Evolutionary conservation across 2,113 vertebrate species (phyloP), one percentile per base, ranked within the genome.

Genomic region (Salvelinus fontinalis): DNA sequence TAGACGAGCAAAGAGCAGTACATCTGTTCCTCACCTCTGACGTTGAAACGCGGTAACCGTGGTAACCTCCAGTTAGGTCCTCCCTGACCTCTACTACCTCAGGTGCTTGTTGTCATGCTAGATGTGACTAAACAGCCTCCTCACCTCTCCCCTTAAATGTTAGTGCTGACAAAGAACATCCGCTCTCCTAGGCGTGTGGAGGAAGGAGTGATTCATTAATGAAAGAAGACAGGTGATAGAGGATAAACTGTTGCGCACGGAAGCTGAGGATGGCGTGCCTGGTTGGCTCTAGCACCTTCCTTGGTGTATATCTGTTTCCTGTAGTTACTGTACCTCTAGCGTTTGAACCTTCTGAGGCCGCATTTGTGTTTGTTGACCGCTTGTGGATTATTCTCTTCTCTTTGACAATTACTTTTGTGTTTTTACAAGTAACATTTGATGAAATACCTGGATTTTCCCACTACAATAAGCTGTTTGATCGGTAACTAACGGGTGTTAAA

Each of bases 161-260:
- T 78, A 75, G 62, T 79, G 70, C 65, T 29, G 76, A 80, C 85
- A 82, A 22, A 67, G 54, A 71, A 57, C 64, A 73, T 75, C 73
- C 69, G 20, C 62, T 71, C 68, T 65, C 5, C 51, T 16, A 13
- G 49, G 49, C 12, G 49, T 16, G 14, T 65, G 29, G 9, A 62
- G 22, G n/a, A 24, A 64, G 49, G 39, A 70, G 64, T 70, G 54
- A 71, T 67, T 4, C 16, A 70, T 54, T 49, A 29, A 75, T 75
- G 77, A 85, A 76, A 73, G 78, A 83, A 72, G 84, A 86, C 88
- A 89, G 89, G 39, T 44, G 39, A 44, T 44, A 74, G 70, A 86
- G 89, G 80, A 85, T 86, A 82, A 89, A 85, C 75, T 78, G 85
- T 54, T 74, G 71, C 80, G 75, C 69, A 73, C 64, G 64, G 70